Evolutionary conservation across 64 coral and sea anemone species (phyloP), one percentile per base, ranked within the genome.

Genomic region (Montipora sp.): DNA sequence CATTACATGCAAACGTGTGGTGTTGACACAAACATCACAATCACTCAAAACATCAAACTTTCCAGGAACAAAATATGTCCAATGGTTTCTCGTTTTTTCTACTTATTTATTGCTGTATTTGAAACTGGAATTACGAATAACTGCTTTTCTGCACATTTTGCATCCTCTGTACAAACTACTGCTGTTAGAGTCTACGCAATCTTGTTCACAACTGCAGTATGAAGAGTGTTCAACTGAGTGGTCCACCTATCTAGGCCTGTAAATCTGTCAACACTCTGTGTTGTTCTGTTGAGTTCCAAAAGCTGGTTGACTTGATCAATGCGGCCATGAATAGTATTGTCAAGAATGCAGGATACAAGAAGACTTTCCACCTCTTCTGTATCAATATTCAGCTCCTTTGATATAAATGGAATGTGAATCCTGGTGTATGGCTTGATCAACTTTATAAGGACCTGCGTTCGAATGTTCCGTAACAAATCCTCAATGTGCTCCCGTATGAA

Each of bases 371-470:
- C 98, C 84, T 99, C 98, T 80, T 99, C 98, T 85, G 91, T 93
- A 88, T 95, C 94, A 77, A 99, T 99, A 71, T 99, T 99, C 43
- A 99, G 48, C 65, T 99, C 98, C 84, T 98, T 95, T 15, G 96
- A 98, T 61, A 98, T 98, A 59, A 98, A 98, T 49, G 96, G 96
- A 74, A 98, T 98, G 43, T 98, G 96, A 58, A 98, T 98, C 91
- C 96, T 94, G 80, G 96, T 98, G 83, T 98, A 98, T 16, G 96
- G 96, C 94, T 99, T 99, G 89, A 99, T 99, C 75, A 99, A 93
- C 59, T 99, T 99, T 24, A 99, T 99, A 20, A 99, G 67, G 7
- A 99, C 98, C 89, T 99, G 98, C 15, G 98, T 99, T 74, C 98
- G 77, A 45, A 99, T 99, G 84, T 99, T 99, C 69, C 98, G 83